phyloP scores from a whole-genome alignment of 2,797 vertebrate species.

The Spondyliosoma cantharus region DNA sequence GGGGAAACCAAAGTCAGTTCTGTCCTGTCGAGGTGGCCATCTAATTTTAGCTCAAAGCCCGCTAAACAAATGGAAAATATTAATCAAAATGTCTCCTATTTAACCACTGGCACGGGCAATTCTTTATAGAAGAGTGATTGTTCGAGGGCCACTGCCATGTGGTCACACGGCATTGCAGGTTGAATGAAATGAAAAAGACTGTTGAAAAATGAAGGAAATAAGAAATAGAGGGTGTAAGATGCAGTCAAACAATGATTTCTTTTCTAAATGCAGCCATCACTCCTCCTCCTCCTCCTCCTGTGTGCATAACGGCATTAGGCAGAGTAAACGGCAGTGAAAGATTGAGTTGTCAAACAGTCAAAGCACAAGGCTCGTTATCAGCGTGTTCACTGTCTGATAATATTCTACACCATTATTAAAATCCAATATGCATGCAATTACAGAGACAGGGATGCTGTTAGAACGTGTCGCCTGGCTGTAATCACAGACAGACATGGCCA shows the following conservation, averaged over 20 bases:
- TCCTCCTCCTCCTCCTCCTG: conserved; percentile 41
- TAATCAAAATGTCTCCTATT: conserved; percentile 86
- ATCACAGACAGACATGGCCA: conserved; percentile 59
- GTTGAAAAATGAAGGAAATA: conserved; percentile 54
- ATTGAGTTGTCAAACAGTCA: conserved; percentile 86
- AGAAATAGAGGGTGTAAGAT: conserved; percentile 46
- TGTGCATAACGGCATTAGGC: conserved; percentile 68
- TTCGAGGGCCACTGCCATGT: conserved; percentile 49
- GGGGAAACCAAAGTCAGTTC: conserved; percentile 88
- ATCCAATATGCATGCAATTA: conserved; percentile 83
- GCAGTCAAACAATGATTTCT: conserved; percentile 68
- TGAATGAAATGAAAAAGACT: conserved; percentile 58
- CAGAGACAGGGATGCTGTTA: conserved; percentile 67
- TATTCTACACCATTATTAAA: conserved; percentile 84
- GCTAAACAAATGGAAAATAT: conserved; percentile 87
- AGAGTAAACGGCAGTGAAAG: conserved; percentile 77
- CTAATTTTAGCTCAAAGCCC: conserved; percentile 91
- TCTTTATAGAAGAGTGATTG: conserved; percentile 76
- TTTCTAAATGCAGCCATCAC: conserved; percentile 81
- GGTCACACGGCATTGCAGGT: conserved; percentile 37
- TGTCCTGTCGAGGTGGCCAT: conserved; percentile 88
- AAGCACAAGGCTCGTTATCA: conserved; percentile 79
- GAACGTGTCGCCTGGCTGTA: conserved; percentile 60
- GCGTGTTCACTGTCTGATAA: conserved; percentile 82
- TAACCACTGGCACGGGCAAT: conserved; percentile 83